Base-by-base conservation (phyloP, 2,797 vertebrate species). In the Oryzias dopingdopingensis region DNA sequence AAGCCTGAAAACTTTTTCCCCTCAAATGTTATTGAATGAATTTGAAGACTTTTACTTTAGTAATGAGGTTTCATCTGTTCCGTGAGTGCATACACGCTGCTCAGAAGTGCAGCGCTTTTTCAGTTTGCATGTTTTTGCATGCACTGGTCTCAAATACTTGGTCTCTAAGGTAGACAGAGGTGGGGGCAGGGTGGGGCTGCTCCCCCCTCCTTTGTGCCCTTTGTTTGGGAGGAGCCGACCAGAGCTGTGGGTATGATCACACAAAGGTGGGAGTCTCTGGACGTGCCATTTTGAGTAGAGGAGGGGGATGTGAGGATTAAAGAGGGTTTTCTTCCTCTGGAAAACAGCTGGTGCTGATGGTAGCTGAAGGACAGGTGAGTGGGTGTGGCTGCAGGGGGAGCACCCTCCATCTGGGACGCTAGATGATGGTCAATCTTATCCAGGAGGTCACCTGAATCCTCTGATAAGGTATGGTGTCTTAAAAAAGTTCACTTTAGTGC, bases 161-260 rank as follows among this genome's bases (percentile, higher is more conserved):
- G 44, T 41, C 51, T 62, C 17, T 63, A 49, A 49, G 42, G 10
- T 2, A 20, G 52, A 56, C 54, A 53, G 48, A 56, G 65, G 52
- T 48, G 68, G 44, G 65, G 72, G 51, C 64, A 49, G 70, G 69
- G 63, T 46, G 51, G 20, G n/a, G 57, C 68, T 61, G 44, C 67
- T 61, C 58, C 61, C 52, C 74, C 72, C 74, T 69, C 49, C 67
- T 84, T 89, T 91, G 87, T 90, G 73, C 77, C 81, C 79, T 85
- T 89, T 90, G 88, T 89, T 81, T 53, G 37, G 62, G 44, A 52
- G 29, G 49, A 86, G 75, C 80, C 72, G 79, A 77, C 72, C 68
- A 67, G 59, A 76, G 14, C 32, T 62, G 62, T 44, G 52, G 64
- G 49, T 43, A 29, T 77, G 59, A 37, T 62, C 43, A 49, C 56